Percentiles rank a stretch among this genome's conserved stretches.
phyloP scores from a whole-genome alignment of 2,888 invertebrate genomes.

The Leucoptera coffeella region DNA sequence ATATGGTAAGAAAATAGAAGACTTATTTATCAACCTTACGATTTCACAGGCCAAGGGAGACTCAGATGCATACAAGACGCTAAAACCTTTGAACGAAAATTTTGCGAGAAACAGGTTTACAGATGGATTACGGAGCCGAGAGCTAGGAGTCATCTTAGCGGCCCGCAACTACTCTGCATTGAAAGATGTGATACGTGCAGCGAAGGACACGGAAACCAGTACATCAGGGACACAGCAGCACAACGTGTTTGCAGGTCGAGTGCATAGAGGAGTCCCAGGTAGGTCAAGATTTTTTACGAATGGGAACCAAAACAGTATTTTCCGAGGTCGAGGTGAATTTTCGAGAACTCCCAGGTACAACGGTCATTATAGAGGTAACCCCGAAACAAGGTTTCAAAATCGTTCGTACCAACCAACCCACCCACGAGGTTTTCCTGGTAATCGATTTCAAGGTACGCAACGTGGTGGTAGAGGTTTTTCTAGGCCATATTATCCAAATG shows the following conservation, averaged over 20 bases:
- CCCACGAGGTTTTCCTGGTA: neutral
- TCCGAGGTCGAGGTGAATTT: neutral
- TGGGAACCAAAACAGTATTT: too few relatives aligned
- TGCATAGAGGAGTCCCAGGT: neutral
- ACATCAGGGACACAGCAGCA: neutral
- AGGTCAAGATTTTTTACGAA: too few relatives aligned
- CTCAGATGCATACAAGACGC: neutral
- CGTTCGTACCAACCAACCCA: too few relatives aligned
- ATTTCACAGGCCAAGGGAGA: slow-evolving; percentile 1
- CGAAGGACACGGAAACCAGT: slow-evolving; percentile 3
- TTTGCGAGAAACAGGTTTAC: too few relatives aligned
- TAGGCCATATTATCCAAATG: too few relatives aligned
- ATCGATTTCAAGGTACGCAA: neutral
- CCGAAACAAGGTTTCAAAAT: too few relatives aligned
- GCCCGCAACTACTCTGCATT: slow-evolving; percentile 4
- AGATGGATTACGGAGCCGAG: too few relatives aligned
- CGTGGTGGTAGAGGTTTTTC: too few relatives aligned
- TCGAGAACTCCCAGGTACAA: neutral
- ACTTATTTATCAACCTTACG: slow-evolving; percentile 1
- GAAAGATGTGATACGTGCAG: slow-evolving; percentile 6
- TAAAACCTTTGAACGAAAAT: slow-evolving; percentile 1
- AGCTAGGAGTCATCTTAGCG: slow-evolving; percentile 1
- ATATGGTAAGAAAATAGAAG: neutral
- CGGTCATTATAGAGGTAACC: too few relatives aligned
- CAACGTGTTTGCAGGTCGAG: neutral